Base-by-base conservation (phyloP, 2,113 vertebrate genomes). In the Microcebus jonahi region DNA sequence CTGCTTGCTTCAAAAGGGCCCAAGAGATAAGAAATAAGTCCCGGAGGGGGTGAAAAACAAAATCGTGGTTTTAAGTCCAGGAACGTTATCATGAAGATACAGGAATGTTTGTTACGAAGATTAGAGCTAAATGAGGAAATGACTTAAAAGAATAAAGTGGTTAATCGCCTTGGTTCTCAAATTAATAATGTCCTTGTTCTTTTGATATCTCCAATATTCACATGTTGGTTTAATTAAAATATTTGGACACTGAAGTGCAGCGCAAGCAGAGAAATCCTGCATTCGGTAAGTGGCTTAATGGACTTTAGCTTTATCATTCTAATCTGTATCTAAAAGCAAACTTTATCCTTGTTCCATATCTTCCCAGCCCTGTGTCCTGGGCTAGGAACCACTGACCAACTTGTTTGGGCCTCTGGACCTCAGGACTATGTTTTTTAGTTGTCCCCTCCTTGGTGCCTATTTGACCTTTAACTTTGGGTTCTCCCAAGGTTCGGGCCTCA, bases 201-300 rank as follows among this genome's bases (percentile, higher is more conserved):
- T 96, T 82, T 80, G 81, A 88, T 73, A 80, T 68, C 67, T 75
- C 91, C 14, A 53, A 85, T 82, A 63, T 61, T 94, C 90, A 76
- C 95, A 97, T 86, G 79, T 14, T 96, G 97, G 73, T 84, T 96
- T 97, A 88, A 96, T 97, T 91, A 97, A 96, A 61, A 85, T 95
- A 77, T 57, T 50, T 95, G 90, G 76, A 85, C 65, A 85, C 10
- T 57, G 55, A 95, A 92, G 76, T 73, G 48, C 50, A 82, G 76
- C 0, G 11, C 83, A 90, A 92, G 79, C 50, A 88, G 84, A 77
- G 95, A 82, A 96, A 73, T 65, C 88, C 36, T 82, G 73, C 25
- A 2, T 68, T 71, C 27, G 88, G 55, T 85, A 67, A 50, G 81
- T n/a, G 36, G 77, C 82, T 86, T 76, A 65, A 39, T 8, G 29